Evolutionary conservation across 2,797 vertebrate species (phyloP), one percentile per base, ranked within the genome.

Genomic region (Brachyalestes nurse): DNA sequence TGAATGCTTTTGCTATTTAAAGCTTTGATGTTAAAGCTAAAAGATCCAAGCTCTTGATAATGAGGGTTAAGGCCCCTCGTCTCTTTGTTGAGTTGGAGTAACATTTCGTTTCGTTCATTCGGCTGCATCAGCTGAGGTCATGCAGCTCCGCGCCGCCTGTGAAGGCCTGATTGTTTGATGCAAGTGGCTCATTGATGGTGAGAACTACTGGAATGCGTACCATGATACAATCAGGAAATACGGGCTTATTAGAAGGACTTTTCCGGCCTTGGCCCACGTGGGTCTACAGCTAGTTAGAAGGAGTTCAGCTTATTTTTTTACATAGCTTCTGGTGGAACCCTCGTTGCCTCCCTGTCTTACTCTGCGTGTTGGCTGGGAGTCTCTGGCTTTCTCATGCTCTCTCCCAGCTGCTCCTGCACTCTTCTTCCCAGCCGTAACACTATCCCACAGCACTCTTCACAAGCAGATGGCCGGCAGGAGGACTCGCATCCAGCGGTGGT

Each of bases 11-110:
- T n/a, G 38, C 86, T 74, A 67, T 76, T 89, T 88, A 85, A 87
- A 53, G 78, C 88, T 89, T 92, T 88, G 86, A 92, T 86, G 87
- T 88, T 83, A 19, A 17, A 58, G 74, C 55, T 81, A 73, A 77
- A 81, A 88, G 85, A 88, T 86, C 82, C 23, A 65, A 74, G 75
- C 84, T 79, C 65, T 74, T 66, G 77, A 82, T 79, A 64, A 67
- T 47, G 47, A 60, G 80, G 82, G 83, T 87, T 89, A 88, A 87
- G 79, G 64, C 53, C 73, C 42, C 61, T 61, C n/a, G 65, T 76
- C 77, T 86, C 73, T 84, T 62, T 83, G 3, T 51, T 87, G 82
- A 86, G 75, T 38, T 79, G 19, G 57, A 55, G 82, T 61, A 85
- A 80, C 57, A 19, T 70, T 79, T 72, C 61, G 69, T 72, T 83